Conservation (phyloP, 2,113 vertebrate species). For the Podarcis muralis region DNA sequence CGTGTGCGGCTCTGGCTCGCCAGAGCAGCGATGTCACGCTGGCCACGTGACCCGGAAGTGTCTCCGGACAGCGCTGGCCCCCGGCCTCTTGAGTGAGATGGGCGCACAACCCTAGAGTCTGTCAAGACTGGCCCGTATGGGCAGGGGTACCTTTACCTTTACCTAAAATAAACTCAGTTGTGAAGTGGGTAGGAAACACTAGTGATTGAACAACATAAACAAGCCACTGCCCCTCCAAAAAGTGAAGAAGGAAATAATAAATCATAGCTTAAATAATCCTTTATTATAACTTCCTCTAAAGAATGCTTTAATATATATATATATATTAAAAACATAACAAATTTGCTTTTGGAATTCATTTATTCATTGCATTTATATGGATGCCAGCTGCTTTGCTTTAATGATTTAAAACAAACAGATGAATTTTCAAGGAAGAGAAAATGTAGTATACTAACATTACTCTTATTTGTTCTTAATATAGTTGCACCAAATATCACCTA, state of each 20-base stretch:
- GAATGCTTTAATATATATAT: neutral
- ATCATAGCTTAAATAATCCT: neutral
- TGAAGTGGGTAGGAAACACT: slow-evolving; percentile 1
- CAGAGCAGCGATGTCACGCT: too few relatives aligned
- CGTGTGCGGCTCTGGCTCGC: too few relatives aligned
- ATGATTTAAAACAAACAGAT: slow-evolving; percentile 36
- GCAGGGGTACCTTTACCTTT: too few relatives aligned
- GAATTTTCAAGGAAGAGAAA: neutral
- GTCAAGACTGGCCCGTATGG: too few relatives aligned
- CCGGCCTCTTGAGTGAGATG: too few relatives aligned
- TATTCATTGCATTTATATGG: neutral
- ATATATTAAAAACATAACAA: neutral
- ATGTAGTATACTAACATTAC: slow-evolving; percentile 61
- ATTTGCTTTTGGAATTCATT: slow-evolving; percentile 8
- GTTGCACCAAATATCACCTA: slow-evolving; percentile 93
- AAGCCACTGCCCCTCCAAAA: neutral
- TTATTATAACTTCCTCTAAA: neutral
- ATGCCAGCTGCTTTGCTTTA: neutral
- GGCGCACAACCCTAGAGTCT: too few relatives aligned
- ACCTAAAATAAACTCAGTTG: slow-evolving; percentile 10
- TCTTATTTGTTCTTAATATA: slow-evolving; percentile 75
- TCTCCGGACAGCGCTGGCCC: too few relatives aligned
- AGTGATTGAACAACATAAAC: slow-evolving; percentile 33
- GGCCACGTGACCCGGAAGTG: too few relatives aligned
- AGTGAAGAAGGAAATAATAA: neutral